Conservation (phyloP, 2,888 invertebrate genomes). For the Mechanitis messenoides region DNA sequence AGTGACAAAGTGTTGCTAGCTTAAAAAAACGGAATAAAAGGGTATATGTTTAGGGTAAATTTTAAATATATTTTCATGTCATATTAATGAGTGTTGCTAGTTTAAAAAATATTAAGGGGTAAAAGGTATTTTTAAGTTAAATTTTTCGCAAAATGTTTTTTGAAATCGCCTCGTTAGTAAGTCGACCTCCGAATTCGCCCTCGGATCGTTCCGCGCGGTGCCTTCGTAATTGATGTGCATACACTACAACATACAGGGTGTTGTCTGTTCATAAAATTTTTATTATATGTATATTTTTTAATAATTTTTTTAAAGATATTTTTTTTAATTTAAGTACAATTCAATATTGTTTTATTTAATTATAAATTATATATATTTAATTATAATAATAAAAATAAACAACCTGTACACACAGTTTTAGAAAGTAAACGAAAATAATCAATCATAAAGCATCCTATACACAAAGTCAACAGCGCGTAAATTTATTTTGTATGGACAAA, state of each 20-base stretch:
- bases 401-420: conserved; percentile 44
- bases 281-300: neutral
- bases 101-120: neutral
- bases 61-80: too few relatives aligned
- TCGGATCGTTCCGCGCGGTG: conserved; percentile 65
- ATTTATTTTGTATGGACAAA: conserved; percentile 74
- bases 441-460: conserved; percentile 65
- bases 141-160: conserved; percentile 10
- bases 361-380: too few relatives aligned
- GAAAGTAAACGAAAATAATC: conserved; percentile 53
- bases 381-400: conserved; percentile 23
- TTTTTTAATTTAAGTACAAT: too few relatives aligned
- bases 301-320: neutral
- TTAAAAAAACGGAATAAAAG: too few relatives aligned
- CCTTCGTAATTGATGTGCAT: conserved; percentile 74
- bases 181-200: conserved; percentile 63
- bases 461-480: conserved; percentile 52
- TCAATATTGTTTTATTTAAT: too few relatives aligned
- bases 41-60: too few relatives aligned
- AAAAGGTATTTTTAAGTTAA: neutral
- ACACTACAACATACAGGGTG: conserved; percentile 51
- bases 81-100: too few relatives aligned
- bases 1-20: too few relatives aligned
- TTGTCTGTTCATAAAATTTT: neutral
- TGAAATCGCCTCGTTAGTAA: conserved; percentile 31